A percentile compares a stretch with the other conserved stretches of the same genome.
Conservation (phyloP, 2,888 invertebrate species). For the Cheilosia vernalis region DNA sequence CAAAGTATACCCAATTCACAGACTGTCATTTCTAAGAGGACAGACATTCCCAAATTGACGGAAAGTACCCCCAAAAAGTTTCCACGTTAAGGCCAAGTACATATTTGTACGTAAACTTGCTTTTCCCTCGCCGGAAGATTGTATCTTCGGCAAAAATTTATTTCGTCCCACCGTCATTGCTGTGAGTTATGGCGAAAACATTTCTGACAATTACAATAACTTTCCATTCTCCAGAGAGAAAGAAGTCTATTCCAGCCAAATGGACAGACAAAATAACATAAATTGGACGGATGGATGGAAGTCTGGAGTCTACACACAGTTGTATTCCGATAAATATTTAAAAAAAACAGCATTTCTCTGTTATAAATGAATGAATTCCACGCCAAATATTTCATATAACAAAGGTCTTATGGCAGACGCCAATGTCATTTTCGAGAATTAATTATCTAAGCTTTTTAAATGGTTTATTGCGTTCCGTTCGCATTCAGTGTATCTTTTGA, state of each 20-base stretch:
- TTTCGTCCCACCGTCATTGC: neutral
- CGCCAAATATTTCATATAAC: too few species aligned
- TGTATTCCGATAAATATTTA: constrained; percentile 38
- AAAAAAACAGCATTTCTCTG: constrained; percentile 30
- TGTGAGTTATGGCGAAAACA: constrained; percentile 12
- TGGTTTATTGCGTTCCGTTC: constrained; percentile 56
- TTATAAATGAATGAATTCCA: constrained; percentile 43
- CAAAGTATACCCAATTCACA: neutral
- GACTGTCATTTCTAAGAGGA: neutral
- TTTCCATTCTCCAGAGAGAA: constrained; percentile 8
- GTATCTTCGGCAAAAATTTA: too few species aligned
- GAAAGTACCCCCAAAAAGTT: neutral
- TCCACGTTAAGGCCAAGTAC: neutral
- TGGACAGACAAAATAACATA: neutral
- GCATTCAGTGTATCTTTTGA: constrained; percentile 35
- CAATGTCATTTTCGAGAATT: constrained; percentile 30
- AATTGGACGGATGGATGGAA: constrained; percentile 8
- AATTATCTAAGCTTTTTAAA: constrained; percentile 49
- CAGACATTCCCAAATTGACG: neutral
- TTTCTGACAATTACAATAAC: constrained; percentile 6
- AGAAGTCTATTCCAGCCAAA: neutral
- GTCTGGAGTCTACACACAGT: too few species aligned
- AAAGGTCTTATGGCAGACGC: neutral
- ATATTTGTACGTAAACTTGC: neutral
- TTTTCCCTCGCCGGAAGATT: too few species aligned